These are phyloP conservation scores for Dermatemys mawii DNA, from an alignment of 2,113 vertebrate species.

Conservation along the genomic window DNA sequence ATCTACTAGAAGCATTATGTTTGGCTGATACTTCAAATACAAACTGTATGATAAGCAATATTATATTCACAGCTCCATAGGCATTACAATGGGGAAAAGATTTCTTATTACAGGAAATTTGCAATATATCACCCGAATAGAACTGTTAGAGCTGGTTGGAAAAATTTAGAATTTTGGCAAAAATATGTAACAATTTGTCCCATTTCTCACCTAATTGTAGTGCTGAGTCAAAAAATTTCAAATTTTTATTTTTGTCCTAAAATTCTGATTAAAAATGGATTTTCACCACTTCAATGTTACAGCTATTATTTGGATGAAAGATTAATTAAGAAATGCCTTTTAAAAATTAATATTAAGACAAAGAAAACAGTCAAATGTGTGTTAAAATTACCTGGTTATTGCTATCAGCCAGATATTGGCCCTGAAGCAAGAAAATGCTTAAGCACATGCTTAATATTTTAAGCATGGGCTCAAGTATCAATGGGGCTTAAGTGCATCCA, in stretches of 20 bases:
- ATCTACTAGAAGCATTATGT: neutral
- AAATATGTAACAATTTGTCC: neutral
- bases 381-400: constrained; percentile 8
- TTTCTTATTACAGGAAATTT: neutral
- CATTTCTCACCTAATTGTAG: neutral
- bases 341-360: neutral
- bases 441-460: constrained; percentile 7
- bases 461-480: neutral
- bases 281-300: neutral
- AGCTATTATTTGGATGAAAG: neutral
- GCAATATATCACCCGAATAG: neutral
- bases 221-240: neutral
- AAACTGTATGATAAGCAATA: neutral
- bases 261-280: neutral
- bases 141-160: neutral
- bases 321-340: neutral
- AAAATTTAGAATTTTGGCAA: neutral
- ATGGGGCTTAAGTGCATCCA: neutral
- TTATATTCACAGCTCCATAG: neutral
- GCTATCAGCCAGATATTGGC: neutral
- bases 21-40: neutral
- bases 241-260: neutral
- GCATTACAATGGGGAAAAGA: neutral
- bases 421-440: neutral
- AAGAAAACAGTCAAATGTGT: constrained; percentile 23